phyloP scores from a whole-genome alignment of 2,797 vertebrate species.

The Allobates femoralis region DNA sequence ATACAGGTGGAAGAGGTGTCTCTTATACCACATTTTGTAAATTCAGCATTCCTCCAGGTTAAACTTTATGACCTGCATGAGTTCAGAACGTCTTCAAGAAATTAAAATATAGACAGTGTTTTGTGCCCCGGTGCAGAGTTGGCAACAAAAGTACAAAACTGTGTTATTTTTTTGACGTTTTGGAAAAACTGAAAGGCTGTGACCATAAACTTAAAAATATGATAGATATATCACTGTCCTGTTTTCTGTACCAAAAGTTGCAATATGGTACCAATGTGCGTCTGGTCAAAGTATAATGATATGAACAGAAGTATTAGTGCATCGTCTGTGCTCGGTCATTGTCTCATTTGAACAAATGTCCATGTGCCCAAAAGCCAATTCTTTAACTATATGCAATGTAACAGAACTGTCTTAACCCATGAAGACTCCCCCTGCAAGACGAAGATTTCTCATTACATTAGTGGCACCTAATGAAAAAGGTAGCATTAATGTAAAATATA shows the following conservation, averaged over 20 bases:
- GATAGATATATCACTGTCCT: no score
- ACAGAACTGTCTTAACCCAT: background rate
- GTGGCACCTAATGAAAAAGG: background rate
- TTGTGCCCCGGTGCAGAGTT: background rate
- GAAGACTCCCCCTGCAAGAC: background rate
- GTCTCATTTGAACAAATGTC: background rate
- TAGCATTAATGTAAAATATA: background rate
- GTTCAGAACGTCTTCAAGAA: background rate
- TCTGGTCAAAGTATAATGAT: no score
- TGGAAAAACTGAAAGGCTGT: no score
- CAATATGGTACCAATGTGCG: no score
- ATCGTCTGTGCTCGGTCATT: background rate
- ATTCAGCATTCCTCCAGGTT: background rate
- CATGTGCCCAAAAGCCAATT: background rate
- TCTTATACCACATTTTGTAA: background rate
- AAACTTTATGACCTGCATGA: background rate
- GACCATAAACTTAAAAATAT: no score
- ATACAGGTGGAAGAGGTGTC: background rate
- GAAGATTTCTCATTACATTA: background rate
- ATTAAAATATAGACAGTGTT: background rate
- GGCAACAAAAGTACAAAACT: no score
- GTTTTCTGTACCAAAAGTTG: no score
- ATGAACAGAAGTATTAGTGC: no score
- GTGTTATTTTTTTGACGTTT: no score
- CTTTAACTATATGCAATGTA: background rate